Evolutionary conservation across 2,797 vertebrate genomes (phyloP).

Genomic region (Melanotaenia trifasciata): DNA sequence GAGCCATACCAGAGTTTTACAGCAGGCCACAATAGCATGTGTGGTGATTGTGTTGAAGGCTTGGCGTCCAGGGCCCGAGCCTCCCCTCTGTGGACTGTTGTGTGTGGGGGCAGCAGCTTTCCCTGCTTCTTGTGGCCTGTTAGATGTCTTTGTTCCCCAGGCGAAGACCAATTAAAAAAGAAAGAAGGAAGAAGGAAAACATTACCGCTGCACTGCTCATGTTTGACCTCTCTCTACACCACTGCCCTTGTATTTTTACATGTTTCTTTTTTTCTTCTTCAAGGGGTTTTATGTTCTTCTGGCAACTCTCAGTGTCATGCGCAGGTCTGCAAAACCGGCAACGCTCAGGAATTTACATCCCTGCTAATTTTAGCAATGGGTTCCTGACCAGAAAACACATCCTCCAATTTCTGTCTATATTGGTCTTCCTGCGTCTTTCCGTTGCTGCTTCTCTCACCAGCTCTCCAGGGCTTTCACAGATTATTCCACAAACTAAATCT

Average conservation of each 20-base stretch:
- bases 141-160: constrained; percentile 77
- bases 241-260: constrained; percentile 54
- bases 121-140: constrained; percentile 77
- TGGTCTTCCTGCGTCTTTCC: constrained; percentile 76
- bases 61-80: constrained; percentile 67
- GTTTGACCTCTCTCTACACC: constrained; percentile 72
- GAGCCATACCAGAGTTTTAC: constrained; percentile 74
- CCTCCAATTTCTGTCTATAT: constrained; percentile 87
- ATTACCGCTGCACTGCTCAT: constrained; percentile 67
- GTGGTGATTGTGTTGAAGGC: constrained; percentile 81
- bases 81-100: constrained; percentile 69
- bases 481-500: constrained; percentile 41
- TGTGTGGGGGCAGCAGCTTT: constrained; percentile 74
- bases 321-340: constrained; percentile 68
- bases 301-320: constrained; percentile 69
- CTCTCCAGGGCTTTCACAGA: constrained; percentile 47
- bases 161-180: constrained; percentile 73
- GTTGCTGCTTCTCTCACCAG: constrained; percentile 44
- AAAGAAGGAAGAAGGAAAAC: constrained; percentile 57
- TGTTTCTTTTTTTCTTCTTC: constrained; percentile 31
- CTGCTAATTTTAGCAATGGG: constrained; percentile 85
- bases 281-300: constrained; percentile 66
- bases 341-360: constrained; percentile 85
- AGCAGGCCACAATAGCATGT: constrained; percentile 81
- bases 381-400: constrained; percentile 89